Conservation (phyloP, 2,797 vertebrate genomes). For the Micrastur ruficollis region DNA sequence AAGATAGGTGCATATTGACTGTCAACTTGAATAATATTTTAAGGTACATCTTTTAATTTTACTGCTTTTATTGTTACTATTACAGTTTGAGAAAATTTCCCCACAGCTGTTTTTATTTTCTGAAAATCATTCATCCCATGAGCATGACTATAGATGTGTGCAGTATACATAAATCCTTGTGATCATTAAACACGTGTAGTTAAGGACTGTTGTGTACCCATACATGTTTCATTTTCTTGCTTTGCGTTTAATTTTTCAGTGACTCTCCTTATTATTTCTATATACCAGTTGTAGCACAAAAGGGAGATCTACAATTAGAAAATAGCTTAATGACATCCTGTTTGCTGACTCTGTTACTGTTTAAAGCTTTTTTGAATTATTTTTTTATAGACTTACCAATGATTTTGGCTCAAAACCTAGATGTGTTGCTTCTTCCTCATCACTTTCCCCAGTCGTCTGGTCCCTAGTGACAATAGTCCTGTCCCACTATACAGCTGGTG, state of each 20-base stretch:
- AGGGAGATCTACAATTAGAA: background rate
- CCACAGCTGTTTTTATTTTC: constrained; percentile 78
- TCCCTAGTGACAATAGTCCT: background rate
- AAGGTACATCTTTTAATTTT: constrained; percentile 76
- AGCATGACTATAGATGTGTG: constrained; percentile 65
- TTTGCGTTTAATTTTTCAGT: constrained; percentile 65
- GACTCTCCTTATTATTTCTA: constrained; percentile 44
- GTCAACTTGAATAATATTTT: constrained; percentile 68
- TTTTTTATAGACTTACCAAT: background rate
- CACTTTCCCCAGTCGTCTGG: background rate
- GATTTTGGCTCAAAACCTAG: background rate
- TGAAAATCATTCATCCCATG: constrained; percentile 74
- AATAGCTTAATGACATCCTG: background rate
- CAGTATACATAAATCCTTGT: constrained; percentile 71
- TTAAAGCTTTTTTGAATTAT: background rate
- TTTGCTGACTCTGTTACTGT: background rate
- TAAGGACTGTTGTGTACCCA: constrained; percentile 67
- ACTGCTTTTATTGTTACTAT: constrained; percentile 74
- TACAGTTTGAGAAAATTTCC: constrained; percentile 70
- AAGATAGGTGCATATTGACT: constrained; percentile 53
- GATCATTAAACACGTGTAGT: constrained; percentile 77
- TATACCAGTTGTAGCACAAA: constrained; percentile 38
- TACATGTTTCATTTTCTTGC: constrained; percentile 52
- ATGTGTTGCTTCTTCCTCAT: background rate
- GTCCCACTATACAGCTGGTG: background rate